Conservation (phyloP, 2,113 vertebrate genomes). For the Corythornis cristatus region DNA sequence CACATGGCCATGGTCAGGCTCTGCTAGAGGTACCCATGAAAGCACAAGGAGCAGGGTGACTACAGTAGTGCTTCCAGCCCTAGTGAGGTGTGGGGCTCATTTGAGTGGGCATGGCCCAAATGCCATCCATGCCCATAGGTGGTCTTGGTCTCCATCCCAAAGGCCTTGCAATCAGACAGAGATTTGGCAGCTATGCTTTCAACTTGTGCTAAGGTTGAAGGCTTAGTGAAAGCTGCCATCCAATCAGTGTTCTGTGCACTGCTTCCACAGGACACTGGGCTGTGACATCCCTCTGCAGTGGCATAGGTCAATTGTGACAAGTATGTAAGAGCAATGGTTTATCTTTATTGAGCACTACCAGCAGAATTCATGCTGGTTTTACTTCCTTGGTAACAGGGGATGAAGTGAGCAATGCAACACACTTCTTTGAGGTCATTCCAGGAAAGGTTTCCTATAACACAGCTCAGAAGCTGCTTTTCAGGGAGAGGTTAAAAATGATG, state of each 20-base stretch:
- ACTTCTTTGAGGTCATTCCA: not conserved
- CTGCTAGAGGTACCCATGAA: not conserved
- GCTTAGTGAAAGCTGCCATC: not conserved
- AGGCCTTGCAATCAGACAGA: not conserved
- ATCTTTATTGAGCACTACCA: not conserved
- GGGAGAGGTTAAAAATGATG: not conserved
- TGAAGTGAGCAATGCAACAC: not conserved
- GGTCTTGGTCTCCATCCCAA: not conserved
- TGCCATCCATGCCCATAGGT: not conserved
- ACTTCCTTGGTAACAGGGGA: not conserved
- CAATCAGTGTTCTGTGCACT: not conserved
- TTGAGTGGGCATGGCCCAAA: not conserved
- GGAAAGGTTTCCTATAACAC: not conserved
- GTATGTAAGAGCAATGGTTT: not conserved
- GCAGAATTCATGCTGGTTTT: not conserved
- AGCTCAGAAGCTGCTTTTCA: not conserved
- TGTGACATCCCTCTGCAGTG: not conserved
- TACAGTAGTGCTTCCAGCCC: not conserved
- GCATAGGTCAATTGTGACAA: slow-evolving; percentile 4
- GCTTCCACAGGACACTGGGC: not conserved
- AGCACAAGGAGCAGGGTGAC: not conserved
- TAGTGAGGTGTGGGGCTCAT: not conserved
- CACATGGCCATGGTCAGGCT: not conserved
- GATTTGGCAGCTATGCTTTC: not conserved
- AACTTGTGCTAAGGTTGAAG: not conserved